Conservation (phyloP, 2,888 invertebrate genomes). For the Phanerotoma sp. region DNA sequence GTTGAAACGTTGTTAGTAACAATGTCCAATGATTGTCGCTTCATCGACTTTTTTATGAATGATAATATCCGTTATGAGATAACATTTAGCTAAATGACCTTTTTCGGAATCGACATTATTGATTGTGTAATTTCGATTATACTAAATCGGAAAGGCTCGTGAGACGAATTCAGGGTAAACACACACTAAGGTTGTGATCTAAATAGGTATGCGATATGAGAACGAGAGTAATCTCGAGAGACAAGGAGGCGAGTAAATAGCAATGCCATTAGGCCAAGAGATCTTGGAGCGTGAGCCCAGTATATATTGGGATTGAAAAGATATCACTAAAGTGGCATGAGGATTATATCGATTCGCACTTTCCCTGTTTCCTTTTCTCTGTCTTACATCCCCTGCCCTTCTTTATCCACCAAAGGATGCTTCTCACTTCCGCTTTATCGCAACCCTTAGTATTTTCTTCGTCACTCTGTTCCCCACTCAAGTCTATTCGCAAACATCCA, state of each 20-base stretch:
- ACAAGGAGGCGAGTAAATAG: slow-evolving; percentile 18
- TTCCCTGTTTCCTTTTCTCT: no score
- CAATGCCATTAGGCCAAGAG: slow-evolving; percentile 18
- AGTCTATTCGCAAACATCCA: slow-evolving; percentile 30
- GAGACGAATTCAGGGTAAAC: slow-evolving; percentile 5
- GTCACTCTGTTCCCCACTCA: not conserved
- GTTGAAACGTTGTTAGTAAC: slow-evolving; percentile 7
- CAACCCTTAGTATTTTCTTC: not conserved
- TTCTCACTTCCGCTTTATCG: not conserved
- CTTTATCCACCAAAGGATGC: no score
- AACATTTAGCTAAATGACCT: not conserved
- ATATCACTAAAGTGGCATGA: not conserved
- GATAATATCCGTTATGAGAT: not conserved
- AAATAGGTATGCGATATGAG: slow-evolving; percentile 4
- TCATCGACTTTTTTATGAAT: not conserved
- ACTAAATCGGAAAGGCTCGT: not conserved
- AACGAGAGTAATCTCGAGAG: not conserved
- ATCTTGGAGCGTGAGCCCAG: slow-evolving; percentile 1
- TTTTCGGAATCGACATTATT: not conserved
- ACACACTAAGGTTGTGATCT: not conserved
- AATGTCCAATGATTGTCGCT: not conserved
- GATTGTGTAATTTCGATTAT: not conserved
- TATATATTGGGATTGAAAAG: not conserved
- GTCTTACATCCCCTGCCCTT: no score
- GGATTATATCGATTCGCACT: not conserved